phyloP scores from a whole-genome alignment of 2,888 invertebrate genomes.

The Dolichomitus sp. region DNA sequence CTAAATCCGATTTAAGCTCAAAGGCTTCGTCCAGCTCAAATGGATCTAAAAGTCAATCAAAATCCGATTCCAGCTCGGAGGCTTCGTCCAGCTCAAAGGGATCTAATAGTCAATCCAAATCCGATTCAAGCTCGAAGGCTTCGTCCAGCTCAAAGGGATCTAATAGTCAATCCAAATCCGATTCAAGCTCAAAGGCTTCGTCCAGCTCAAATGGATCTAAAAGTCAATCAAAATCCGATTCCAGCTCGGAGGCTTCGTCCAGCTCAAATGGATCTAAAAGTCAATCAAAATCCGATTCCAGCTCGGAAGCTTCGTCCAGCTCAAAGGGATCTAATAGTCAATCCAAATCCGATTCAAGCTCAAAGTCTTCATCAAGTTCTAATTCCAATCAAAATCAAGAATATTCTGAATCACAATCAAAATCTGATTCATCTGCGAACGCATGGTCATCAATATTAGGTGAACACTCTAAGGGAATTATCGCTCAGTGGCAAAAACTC shows the following conservation, averaged over 20 bases:
- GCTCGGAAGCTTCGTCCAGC: background rate
- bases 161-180: background rate
- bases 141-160: background rate
- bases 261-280: background rate
- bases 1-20: background rate
- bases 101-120: background rate
- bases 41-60: background rate
- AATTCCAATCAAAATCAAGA: background rate
- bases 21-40: background rate
- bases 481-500: too few species aligned
- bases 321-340: background rate
- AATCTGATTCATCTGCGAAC: background rate
- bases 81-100: background rate
- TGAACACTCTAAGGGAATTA: background rate
- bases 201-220: background rate
- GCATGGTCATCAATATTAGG: background rate
- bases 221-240: background rate
- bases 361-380: background rate
- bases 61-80: background rate
- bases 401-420: background rate
- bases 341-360: background rate
- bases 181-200: background rate
- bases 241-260: background rate
- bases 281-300: background rate
- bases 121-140: background rate